Conservation (phyloP, 2,888 invertebrate genomes). For the Ectropis crepuscularia region DNA sequence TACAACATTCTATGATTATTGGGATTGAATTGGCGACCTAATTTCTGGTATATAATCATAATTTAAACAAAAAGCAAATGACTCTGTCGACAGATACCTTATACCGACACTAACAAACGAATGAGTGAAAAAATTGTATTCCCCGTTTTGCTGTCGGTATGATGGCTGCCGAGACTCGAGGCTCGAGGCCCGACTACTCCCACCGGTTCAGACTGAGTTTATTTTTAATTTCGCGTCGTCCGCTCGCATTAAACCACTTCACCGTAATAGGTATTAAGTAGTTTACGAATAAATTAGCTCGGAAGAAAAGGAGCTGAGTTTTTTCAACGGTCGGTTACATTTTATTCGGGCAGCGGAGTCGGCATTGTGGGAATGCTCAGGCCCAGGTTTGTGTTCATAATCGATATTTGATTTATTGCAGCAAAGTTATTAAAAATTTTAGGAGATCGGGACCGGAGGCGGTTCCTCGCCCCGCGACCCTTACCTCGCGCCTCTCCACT, state of each 20-base stretch:
- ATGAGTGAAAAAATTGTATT: too few species aligned
- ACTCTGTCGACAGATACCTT: too few species aligned
- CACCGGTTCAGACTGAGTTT: constrained; percentile 50
- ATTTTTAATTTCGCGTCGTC: constrained; percentile 52
- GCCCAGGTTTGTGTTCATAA: constrained; percentile 66
- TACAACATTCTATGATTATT: too few species aligned
- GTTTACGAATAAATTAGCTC: constrained; percentile 61
- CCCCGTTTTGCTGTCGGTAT: constrained; percentile 7
- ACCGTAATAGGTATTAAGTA: constrained; percentile 75
- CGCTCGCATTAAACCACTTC: constrained; percentile 63
- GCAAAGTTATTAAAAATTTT: constrained; percentile 68
- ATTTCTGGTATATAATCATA: too few species aligned
- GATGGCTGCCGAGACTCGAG: background rate
- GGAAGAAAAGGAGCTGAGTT: constrained; percentile 61
- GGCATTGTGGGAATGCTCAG: constrained; percentile 55
- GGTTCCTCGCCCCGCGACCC: constrained; percentile 47
- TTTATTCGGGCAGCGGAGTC: constrained; percentile 56
- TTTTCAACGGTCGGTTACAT: constrained; percentile 63
- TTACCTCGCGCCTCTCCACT: constrained; percentile 58
- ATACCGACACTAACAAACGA: too few species aligned
- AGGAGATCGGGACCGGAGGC: constrained; percentile 49
- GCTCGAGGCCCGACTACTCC: constrained; percentile 39
- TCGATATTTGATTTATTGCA: constrained; percentile 77
- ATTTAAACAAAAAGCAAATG: too few species aligned
- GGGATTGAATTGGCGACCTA: too few species aligned